Percentiles rank a stretch among this genome's conserved stretches.
Conservation (phyloP, 2,113 vertebrate species). For the Chroicocephalus ridibundus region DNA sequence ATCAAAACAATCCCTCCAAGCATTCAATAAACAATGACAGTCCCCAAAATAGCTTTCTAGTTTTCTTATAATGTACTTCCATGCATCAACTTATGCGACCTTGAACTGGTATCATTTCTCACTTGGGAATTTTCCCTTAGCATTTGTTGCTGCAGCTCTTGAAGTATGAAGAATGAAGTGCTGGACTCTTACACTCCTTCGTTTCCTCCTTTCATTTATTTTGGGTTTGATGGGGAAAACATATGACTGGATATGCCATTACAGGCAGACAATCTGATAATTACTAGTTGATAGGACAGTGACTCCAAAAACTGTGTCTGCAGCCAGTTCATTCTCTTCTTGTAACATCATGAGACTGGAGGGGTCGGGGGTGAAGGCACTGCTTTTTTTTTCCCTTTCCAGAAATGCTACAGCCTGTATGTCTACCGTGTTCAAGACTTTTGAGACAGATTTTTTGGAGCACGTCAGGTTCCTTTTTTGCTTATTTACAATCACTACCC, state of each 20-base stretch:
- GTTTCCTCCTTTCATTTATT: conserved; percentile 68
- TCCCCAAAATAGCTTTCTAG: conserved; percentile 29
- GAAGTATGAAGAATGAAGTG: conserved; percentile 55
- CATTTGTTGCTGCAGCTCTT: conserved; percentile 42
- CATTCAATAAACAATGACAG: conserved; percentile 37
- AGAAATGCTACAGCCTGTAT: background rate
- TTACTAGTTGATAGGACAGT: background rate
- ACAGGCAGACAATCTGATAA: conserved; percentile 11
- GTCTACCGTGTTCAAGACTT: background rate
- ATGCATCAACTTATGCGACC: conserved; percentile 36
- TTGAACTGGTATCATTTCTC: conserved; percentile 45
- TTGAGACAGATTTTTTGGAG: background rate
- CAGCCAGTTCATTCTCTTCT: background rate
- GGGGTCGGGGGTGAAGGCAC: background rate
- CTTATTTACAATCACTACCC: background rate
- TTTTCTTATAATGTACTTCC: conserved; percentile 55
- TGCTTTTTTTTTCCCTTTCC: background rate
- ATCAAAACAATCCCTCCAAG: conserved; percentile 17
- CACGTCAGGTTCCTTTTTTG: background rate
- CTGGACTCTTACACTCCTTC: conserved; percentile 42
- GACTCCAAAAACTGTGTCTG: background rate
- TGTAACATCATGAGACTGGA: background rate
- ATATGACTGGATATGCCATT: conserved; percentile 36
- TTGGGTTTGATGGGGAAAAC: conserved; percentile 43
- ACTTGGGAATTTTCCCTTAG: conserved; percentile 31